Conservation (phyloP, 2,888 invertebrate species). For the Agrilus cyanescens region DNA sequence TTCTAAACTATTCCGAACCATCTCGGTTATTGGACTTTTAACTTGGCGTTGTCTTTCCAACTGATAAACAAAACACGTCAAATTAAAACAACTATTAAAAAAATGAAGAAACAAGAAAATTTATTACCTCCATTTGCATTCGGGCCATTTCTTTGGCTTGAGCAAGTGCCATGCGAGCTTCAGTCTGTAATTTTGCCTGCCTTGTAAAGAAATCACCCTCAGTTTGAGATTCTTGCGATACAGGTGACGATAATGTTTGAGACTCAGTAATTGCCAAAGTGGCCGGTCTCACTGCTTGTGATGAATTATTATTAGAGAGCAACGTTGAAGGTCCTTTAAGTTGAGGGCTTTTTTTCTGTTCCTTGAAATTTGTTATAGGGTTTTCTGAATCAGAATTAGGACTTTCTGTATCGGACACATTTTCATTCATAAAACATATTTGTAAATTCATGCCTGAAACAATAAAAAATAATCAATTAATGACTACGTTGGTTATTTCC, state of each 20-base stretch:
- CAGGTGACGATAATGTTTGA: slow-evolving; percentile 36
- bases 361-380: slow-evolving; percentile 31
- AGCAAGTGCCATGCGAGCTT: slow-evolving; percentile 75
- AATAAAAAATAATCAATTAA: slow-evolving; percentile 6
- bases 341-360: slow-evolving; percentile 24
- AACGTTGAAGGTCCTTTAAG: slow-evolving; percentile 12
- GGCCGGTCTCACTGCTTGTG: slow-evolving; percentile 24
- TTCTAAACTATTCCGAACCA: slow-evolving; percentile 66
- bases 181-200: slow-evolving; percentile 73
- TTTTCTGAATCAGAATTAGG: slow-evolving; percentile 62
- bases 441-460: slow-evolving; percentile 78
- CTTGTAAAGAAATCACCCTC: slow-evolving; percentile 72
- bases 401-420: slow-evolving; percentile 73
- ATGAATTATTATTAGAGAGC: not conserved
- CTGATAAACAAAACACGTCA: slow-evolving; percentile 21
- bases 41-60: slow-evolving; percentile 56
- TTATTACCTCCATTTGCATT: slow-evolving; percentile 73
- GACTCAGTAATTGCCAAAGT: slow-evolving; percentile 36
- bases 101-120: too few species aligned
- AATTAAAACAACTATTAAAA: too few species aligned
- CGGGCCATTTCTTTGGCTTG: slow-evolving; percentile 87
- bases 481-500: not conserved
- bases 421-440: slow-evolving; percentile 94
- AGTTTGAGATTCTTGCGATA: slow-evolving; percentile 34
- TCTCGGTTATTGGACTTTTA: slow-evolving; percentile 74